Evolutionary conservation across 2,797 vertebrate species (phyloP).

Genomic region (Betta splendens): DNA sequence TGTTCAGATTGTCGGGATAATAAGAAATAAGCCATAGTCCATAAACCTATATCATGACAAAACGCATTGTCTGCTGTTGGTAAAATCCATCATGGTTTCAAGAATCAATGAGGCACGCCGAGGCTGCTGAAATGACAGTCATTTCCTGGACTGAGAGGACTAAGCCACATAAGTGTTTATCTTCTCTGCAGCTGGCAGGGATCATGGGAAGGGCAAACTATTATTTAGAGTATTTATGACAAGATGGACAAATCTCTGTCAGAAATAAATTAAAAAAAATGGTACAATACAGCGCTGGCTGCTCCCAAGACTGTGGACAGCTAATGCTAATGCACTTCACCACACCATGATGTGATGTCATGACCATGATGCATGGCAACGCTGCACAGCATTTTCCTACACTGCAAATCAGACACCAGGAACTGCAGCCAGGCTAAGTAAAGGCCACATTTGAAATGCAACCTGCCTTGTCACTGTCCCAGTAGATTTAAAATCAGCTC

Average conservation of each 20-base stretch:
- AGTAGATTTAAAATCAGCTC: background rate
- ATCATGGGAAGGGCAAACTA: conserved; percentile 33
- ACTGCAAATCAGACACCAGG: background rate
- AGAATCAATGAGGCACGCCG: conserved; percentile 48
- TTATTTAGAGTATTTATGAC: conserved; percentile 23
- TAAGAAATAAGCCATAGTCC: conserved; percentile 24
- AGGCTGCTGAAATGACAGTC: conserved; percentile 45
- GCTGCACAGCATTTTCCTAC: background rate
- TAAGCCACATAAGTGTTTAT: conserved; percentile 42
- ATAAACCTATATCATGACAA: conserved; percentile 25
- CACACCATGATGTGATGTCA: background rate
- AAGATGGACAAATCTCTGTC: conserved; percentile 18
- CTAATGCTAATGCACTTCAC: conserved; percentile 3
- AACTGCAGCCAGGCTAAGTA: conserved; percentile 1
- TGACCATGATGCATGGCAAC: background rate
- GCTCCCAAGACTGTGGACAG: conserved; percentile 1
- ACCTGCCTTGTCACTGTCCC: conserved; percentile 4
- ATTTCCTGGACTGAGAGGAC: conserved; percentile 46
- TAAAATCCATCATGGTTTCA: conserved; percentile 53
- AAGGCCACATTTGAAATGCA: conserved; percentile 31
- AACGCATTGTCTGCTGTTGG: conserved; percentile 30
- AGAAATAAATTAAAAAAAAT: conserved; percentile 12
- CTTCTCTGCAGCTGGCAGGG: conserved; percentile 41
- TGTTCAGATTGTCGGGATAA: conserved; percentile 22
- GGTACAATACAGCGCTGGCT: background rate